phyloP scores from a whole-genome alignment of 2,888 invertebrate species.

The Cephus nigrinus region DNA sequence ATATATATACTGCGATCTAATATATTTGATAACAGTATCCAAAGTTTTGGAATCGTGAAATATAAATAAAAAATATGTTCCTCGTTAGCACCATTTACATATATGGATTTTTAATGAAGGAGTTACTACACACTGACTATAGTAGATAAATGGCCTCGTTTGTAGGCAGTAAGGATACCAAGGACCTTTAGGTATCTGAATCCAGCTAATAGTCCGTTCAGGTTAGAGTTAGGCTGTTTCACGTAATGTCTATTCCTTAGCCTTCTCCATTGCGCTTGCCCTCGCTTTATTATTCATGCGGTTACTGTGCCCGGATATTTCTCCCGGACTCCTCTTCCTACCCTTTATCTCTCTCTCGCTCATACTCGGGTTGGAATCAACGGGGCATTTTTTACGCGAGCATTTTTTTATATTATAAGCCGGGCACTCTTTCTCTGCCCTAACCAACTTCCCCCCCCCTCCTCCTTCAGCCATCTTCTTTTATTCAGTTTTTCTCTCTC shows the following conservation, averaged over 20 bases:
- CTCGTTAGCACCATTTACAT: background rate
- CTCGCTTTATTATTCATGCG: constrained; percentile 23
- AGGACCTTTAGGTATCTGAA: background rate
- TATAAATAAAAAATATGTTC: background rate
- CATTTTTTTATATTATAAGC: constrained; percentile 17
- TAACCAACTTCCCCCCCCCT: background rate
- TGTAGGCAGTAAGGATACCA: background rate
- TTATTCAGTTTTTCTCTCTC: background rate
- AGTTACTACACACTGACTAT: background rate
- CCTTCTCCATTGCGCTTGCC: constrained; percentile 11
- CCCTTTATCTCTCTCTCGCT: constrained; percentile 3
- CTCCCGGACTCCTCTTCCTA: background rate
- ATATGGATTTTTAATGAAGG: background rate
- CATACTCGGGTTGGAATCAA: background rate
- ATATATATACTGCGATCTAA: no score
- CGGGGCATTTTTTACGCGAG: constrained; percentile 2
- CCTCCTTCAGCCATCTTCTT: background rate
- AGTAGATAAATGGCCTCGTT: background rate
- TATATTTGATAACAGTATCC: no score
- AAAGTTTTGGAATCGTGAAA: no score
- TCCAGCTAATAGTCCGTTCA: background rate
- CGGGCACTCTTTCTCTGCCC: constrained; percentile 11
- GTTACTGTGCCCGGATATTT: constrained; percentile 12
- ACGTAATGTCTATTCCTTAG: background rate
- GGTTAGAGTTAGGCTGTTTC: background rate